Percentiles rank a stretch among this genome's conserved stretches.
Conservation (phyloP, 2,113 vertebrate genomes). For the Sardina pilchardus region DNA sequence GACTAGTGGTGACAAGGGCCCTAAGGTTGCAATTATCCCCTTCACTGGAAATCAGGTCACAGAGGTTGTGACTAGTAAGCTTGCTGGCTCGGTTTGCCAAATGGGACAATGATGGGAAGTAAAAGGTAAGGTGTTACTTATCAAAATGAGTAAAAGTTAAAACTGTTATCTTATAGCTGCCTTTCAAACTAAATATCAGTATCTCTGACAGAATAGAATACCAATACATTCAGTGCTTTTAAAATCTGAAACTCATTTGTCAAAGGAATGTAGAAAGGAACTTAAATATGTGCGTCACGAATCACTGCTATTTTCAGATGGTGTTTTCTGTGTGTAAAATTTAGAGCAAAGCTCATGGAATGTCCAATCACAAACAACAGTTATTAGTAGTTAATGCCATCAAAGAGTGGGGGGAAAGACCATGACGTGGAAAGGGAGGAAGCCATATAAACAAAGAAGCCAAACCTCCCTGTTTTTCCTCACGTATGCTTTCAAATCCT, state of each 20-base stretch:
- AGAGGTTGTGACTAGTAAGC: too few relatives aligned
- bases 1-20: too few relatives aligned
- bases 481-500: constrained; percentile 38
- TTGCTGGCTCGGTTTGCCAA: too few relatives aligned
- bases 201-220: too few relatives aligned
- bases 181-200: too few relatives aligned
- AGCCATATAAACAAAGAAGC: not conserved
- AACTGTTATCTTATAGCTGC: too few relatives aligned
- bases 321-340: not conserved
- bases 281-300: not conserved
- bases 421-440: not conserved
- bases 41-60: too few relatives aligned
- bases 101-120: too few relatives aligned
- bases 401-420: not conserved
- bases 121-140: too few relatives aligned
- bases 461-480: constrained; percentile 37
- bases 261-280: not conserved
- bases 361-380: not conserved
- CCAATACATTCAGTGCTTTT: too few relatives aligned
- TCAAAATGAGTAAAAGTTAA: too few relatives aligned
- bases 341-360: not conserved
- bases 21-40: too few relatives aligned
- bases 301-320: not conserved
- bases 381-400: not conserved
- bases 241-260: not conserved